phyloP scores from a whole-genome alignment of 1,140 invertebrate genomes.

The Pogonognathellus flavescens region DNA sequence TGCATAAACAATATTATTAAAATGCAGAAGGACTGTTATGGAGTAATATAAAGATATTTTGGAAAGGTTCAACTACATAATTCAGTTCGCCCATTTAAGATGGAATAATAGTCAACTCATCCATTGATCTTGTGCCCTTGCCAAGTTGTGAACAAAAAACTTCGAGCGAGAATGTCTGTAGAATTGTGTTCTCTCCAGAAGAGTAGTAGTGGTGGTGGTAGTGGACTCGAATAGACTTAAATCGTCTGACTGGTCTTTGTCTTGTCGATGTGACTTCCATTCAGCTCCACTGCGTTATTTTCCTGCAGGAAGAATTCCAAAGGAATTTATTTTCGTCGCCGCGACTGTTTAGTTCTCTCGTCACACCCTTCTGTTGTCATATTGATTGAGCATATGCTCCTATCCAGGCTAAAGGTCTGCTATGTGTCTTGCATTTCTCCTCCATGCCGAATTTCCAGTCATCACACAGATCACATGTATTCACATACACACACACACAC shows the following conservation, averaged over 20 bases:
- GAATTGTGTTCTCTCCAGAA: neutral
- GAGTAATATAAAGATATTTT: no score
- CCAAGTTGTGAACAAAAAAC: slow-evolving; percentile 46
- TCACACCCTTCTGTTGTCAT: slow-evolving; percentile 49
- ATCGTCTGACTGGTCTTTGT: neutral
- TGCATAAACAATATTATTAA: no score
- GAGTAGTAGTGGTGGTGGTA: neutral
- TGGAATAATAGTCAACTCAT: neutral
- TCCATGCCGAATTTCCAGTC: neutral
- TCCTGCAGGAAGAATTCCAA: neutral
- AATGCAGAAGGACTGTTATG: no score
- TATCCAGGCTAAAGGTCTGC: slow-evolving; percentile 11
- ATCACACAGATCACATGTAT: neutral
- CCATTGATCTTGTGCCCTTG: slow-evolving; percentile 46
- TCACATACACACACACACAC: neutral
- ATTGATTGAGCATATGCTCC: slow-evolving; percentile 44
- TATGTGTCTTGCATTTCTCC: neutral
- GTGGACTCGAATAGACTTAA: neutral
- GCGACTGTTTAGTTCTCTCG: slow-evolving; percentile 39
- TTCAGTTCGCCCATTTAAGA: no score
- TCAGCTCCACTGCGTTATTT: slow-evolving; percentile 12
- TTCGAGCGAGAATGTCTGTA: neutral
- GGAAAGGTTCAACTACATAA: no score
- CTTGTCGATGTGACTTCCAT: slow-evolving; percentile 1
- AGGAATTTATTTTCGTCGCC: slow-evolving; percentile 41